A percentile compares a stretch with the other conserved stretches of the same genome.
Evolutionary conservation across 2,113 vertebrate species (phyloP).

Genomic region (Chunga burmeisteri): DNA sequence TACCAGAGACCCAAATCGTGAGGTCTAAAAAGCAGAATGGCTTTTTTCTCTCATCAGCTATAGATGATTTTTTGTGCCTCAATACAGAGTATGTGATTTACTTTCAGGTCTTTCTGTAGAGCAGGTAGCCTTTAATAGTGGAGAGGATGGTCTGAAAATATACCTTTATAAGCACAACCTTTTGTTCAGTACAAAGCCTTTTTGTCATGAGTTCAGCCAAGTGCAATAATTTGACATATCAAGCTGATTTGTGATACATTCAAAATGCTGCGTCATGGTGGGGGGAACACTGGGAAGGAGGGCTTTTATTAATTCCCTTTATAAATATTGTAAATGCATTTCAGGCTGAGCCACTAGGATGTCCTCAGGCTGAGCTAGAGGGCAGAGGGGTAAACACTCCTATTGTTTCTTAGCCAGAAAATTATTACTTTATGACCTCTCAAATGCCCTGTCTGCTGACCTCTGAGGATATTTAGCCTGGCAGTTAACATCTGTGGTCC

Average conservation of each 20-base stretch:
- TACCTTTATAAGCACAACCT: background rate
- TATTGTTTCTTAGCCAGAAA: constrained; percentile 49
- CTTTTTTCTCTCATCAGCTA: background rate
- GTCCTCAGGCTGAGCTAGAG: constrained; percentile 15
- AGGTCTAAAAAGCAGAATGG: background rate
- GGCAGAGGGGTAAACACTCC: constrained; percentile 3
- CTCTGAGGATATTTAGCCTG: constrained; percentile 72
- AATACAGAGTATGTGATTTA: background rate
- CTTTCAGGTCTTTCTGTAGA: constrained; percentile 2
- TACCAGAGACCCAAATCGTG: background rate
- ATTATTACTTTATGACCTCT: constrained; percentile 58
- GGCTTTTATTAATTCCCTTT: constrained; percentile 1
- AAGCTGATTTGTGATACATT: background rate
- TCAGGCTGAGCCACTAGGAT: background rate
- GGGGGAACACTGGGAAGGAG: background rate
- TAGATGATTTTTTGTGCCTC: background rate
- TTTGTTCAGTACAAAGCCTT: background rate
- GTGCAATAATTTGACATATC: background rate
- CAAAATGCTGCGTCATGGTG: accelerated
- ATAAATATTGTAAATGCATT: background rate
- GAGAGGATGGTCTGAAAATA: background rate
- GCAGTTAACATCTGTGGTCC: constrained; percentile 76
- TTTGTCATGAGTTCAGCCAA: background rate
- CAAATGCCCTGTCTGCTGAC: constrained; percentile 65
- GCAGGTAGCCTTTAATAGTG: background rate